These are phyloP conservation scores for Neodiprion fabricii DNA, from an alignment of 1,140 invertebrate species.

Conservation along the genomic window DNA sequence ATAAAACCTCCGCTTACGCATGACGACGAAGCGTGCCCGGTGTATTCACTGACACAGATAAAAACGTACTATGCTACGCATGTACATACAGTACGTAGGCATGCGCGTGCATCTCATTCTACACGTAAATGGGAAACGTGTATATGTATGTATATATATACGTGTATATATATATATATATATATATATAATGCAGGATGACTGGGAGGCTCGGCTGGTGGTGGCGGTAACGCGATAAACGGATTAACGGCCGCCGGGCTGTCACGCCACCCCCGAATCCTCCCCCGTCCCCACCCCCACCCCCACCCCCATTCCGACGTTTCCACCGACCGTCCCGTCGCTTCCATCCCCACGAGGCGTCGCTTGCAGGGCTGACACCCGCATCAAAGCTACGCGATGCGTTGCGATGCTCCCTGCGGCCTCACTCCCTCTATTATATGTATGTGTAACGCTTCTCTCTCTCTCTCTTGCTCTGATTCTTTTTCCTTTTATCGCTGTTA, in stretches of 20 bases:
- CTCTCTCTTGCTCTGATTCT: conserved; percentile 16
- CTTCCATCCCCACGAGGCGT: background rate
- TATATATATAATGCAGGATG: background rate
- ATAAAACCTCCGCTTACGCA: too few species aligned
- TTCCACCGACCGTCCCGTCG: background rate
- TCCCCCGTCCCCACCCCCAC: background rate
- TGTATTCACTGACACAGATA: too few species aligned
- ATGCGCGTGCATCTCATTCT: background rate
- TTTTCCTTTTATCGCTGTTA: background rate
- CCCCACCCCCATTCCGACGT: background rate
- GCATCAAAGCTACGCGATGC: background rate
- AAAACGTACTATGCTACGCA: too few species aligned
- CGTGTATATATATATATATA: background rate
- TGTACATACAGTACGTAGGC: too few species aligned
- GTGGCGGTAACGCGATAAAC: conserved; percentile 6
- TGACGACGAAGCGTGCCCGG: too few species aligned
- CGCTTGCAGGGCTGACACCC: background rate
- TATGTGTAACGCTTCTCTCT: background rate
- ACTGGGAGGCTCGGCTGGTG: background rate
- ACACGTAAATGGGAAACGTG: background rate
- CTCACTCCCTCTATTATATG: background rate
- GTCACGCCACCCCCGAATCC: too few species aligned
- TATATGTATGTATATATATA: background rate
- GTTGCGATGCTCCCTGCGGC: background rate
- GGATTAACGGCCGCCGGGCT: background rate